Conservation (phyloP, 64 coral and sea anemone species). For the Exaiptasia diaphana region DNA sequence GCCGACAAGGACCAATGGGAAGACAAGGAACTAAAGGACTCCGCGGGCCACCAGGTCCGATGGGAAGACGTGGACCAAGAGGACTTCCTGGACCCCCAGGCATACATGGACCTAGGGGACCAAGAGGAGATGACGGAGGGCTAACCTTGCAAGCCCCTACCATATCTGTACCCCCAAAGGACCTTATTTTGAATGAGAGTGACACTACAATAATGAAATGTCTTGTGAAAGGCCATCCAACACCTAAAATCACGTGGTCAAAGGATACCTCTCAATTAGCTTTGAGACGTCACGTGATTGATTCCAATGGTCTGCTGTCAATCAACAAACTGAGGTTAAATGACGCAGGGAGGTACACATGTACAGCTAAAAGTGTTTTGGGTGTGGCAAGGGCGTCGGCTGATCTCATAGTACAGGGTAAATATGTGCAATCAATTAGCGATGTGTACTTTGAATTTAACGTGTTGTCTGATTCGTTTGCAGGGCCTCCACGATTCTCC, state of each 20-base stretch:
- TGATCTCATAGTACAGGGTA: conserved; percentile 10
- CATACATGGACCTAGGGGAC: too few relatives aligned
- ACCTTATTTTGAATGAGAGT: conserved; percentile 8
- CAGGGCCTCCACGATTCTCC: background rate
- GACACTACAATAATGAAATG: conserved; percentile 15
- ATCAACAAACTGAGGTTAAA: background rate
- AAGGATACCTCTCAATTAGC: conserved; percentile 6
- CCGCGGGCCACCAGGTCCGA: too few relatives aligned
- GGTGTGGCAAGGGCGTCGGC: background rate
- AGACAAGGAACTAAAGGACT: background rate
- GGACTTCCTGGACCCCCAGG: background rate
- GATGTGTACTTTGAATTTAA: background rate
- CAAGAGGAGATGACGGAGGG: background rate
- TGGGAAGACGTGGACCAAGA: background rate
- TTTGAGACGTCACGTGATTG: background rate
- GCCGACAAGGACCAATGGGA: background rate
- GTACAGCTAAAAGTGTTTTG: conserved; percentile 10
- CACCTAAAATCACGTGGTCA: conserved; percentile 30
- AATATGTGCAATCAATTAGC: too few relatives aligned
- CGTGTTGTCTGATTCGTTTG: background rate
- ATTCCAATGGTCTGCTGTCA: background rate
- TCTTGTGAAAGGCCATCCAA: conserved; percentile 34
- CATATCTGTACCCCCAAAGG: background rate
- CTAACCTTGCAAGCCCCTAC: background rate
- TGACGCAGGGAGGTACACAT: conserved; percentile 40